Percentiles rank a stretch among this genome's conserved stretches.
Conservation (phyloP, 92 coral and sea anemone species). For the Epizoanthus ramosus region DNA sequence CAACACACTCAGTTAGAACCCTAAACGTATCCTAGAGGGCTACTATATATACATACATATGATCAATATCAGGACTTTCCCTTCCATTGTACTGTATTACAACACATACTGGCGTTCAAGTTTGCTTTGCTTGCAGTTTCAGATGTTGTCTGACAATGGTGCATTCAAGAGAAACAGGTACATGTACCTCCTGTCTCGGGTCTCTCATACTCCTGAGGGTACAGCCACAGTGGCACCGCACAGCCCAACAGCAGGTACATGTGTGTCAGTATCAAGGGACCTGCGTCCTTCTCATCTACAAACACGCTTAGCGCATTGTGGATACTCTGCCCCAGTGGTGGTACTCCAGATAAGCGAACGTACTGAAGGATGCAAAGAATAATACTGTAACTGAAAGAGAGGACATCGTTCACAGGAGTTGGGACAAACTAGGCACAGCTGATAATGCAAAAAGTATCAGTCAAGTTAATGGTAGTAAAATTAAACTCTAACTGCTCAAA, state of each 20-base stretch:
- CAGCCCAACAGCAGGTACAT: constrained; percentile 87
- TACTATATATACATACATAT: too few species aligned
- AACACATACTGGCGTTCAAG: too few species aligned
- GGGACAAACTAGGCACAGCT: neutral
- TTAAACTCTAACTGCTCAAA: too few species aligned
- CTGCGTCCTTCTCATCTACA: constrained; percentile 87
- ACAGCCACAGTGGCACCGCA: constrained; percentile 90
- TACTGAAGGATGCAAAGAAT: constrained; percentile 56
- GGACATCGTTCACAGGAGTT: neutral
- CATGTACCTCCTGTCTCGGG: constrained; percentile 56
- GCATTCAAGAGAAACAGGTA: neutral
- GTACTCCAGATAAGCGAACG: constrained; percentile 72
- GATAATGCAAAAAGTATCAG: too few species aligned
- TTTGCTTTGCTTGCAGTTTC: too few species aligned
- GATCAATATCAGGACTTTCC: too few species aligned
- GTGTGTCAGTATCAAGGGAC: constrained; percentile 86
- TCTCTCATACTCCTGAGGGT: constrained; percentile 64
- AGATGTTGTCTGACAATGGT: too few species aligned
- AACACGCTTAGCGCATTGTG: constrained; percentile 70
- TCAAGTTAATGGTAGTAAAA: too few species aligned
- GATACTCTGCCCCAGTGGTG: constrained; percentile 77
- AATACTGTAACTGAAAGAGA: neutral
- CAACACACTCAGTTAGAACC: too few species aligned
- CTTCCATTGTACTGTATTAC: too few species aligned
- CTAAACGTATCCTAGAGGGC: too few species aligned